Percentiles rank a stretch among this genome's conserved stretches.
These are phyloP conservation scores for Platycnemis pennipes DNA, from an alignment of 2,888 invertebrate species.

Conservation along the genomic window DNA sequence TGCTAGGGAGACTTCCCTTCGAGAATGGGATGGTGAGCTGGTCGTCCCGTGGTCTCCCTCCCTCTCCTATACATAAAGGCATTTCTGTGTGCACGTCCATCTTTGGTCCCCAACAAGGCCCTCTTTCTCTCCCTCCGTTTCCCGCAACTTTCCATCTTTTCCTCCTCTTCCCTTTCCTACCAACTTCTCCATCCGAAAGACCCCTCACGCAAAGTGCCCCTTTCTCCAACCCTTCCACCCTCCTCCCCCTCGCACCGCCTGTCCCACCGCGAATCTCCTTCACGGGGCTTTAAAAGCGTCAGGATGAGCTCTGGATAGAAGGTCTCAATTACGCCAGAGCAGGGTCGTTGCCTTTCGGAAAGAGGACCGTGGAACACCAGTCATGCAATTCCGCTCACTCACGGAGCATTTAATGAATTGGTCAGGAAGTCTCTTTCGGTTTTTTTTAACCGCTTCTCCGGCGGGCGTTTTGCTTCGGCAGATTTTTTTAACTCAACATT, in stretches of 20 bases:
- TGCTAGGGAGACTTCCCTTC: background rate
- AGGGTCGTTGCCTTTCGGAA: background rate
- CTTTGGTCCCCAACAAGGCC: background rate
- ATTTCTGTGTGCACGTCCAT: slow-evolving; percentile 35
- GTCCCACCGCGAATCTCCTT: background rate
- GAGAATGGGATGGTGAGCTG: background rate
- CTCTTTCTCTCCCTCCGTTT: background rate
- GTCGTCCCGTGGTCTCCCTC: background rate
- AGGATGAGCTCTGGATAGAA: background rate
- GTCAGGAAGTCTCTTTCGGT: background rate
- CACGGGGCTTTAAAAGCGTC: background rate
- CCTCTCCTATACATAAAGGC: background rate
- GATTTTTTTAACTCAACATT: too few relatives aligned
- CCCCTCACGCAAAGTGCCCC: background rate
- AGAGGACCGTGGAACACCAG: background rate
- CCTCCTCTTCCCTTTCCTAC: background rate
- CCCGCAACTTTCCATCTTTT: slow-evolving; percentile 8
- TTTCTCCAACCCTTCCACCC: background rate
- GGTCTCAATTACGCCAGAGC: background rate
- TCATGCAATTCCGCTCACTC: background rate
- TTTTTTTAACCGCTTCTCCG: background rate
- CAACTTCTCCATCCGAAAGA: slow-evolving; percentile 20
- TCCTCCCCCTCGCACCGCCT: background rate
- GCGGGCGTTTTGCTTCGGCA: too few relatives aligned
- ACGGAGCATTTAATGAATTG: background rate